Evolutionary conservation across 2,888 invertebrate species (phyloP).

Genomic region (Cylloceria caligata): DNA sequence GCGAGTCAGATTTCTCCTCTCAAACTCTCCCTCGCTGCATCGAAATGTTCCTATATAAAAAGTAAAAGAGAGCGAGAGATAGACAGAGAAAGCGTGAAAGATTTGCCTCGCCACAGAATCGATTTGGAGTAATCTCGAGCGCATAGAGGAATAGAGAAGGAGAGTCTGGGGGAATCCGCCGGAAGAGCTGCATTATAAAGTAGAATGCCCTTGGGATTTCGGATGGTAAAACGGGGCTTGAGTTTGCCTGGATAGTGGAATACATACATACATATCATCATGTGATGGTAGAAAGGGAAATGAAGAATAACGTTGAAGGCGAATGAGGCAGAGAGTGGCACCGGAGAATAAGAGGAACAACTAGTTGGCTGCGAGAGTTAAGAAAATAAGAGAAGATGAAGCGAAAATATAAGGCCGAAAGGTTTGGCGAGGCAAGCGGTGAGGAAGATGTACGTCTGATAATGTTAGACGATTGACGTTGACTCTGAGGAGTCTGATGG

Average conservation of each 20-base stretch:
- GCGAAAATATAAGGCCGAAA: constrained; percentile 57
- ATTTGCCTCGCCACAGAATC: constrained; percentile 53
- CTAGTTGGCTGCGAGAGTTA: constrained; percentile 51
- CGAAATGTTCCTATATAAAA: not conserved
- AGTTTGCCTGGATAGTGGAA: constrained; percentile 42
- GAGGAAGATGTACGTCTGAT: constrained; percentile 63
- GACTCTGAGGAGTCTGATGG: constrained; percentile 69
- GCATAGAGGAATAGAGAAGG: constrained; percentile 51
- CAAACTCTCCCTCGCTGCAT: not conserved
- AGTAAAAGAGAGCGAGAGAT: constrained; percentile 8
- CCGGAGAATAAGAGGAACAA: constrained; percentile 54
- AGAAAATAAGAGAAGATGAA: constrained; percentile 55
- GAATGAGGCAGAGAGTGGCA: constrained; percentile 18
- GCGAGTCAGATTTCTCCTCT: not conserved
- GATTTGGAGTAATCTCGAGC: constrained; percentile 67
- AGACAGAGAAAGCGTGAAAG: constrained; percentile 1
- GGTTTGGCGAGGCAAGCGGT: constrained; percentile 28
- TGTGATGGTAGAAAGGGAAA: constrained; percentile 5
- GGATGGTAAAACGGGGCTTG: constrained; percentile 64
- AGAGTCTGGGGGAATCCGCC: constrained; percentile 55
- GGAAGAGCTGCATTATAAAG: constrained; percentile 77
- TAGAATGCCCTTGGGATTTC: constrained; percentile 72
- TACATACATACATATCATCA: constrained; percentile 30
- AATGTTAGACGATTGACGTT: constrained; percentile 73
- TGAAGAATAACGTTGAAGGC: constrained; percentile 38